Evolutionary conservation across 2,888 invertebrate species (phyloP).

Genomic region (Nemotelus nigrinus): DNA sequence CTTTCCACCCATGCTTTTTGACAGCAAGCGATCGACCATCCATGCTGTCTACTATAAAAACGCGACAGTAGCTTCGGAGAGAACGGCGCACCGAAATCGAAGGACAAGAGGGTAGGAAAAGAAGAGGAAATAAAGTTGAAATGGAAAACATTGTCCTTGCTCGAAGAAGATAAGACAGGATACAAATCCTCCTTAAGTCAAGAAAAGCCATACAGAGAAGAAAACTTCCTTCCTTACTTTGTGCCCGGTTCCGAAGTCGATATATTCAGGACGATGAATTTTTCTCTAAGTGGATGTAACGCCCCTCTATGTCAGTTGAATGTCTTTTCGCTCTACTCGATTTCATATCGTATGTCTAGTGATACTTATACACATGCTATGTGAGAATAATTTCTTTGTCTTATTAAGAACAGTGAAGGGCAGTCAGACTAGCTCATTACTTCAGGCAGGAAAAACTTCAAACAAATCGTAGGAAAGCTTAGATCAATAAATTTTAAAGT

Average conservation of each 20-base stretch:
- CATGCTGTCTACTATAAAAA: background rate
- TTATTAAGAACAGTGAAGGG: background rate
- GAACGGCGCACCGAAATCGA: background rate
- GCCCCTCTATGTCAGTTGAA: conserved; percentile 33
- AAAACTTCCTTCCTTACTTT: conserved; percentile 43
- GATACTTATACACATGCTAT: background rate
- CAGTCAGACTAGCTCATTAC: background rate
- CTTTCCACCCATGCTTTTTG: conserved; percentile 30
- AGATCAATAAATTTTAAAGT: too few species aligned
- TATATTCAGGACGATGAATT: conserved; percentile 39
- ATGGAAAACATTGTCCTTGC: conserved; percentile 49
- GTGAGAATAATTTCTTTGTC: background rate
- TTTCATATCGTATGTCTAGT: conserved; percentile 1
- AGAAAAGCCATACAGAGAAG: conserved; percentile 46
- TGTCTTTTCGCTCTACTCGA: conserved; percentile 13
- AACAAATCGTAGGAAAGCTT: too few species aligned
- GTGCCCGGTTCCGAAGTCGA: conserved; percentile 13
- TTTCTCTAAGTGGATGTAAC: conserved; percentile 41
- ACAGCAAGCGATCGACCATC: background rate
- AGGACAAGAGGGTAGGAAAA: background rate
- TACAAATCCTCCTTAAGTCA: conserved; percentile 50
- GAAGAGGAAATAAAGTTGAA: conserved; percentile 33
- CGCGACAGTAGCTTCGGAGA: background rate
- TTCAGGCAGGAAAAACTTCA: too few species aligned
- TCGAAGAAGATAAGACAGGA: conserved; percentile 47